A percentile compares a stretch with the other conserved stretches of the same genome.
Evolutionary conservation across 2,888 invertebrate species (phyloP).

Genomic region (Mythimna loreyi): DNA sequence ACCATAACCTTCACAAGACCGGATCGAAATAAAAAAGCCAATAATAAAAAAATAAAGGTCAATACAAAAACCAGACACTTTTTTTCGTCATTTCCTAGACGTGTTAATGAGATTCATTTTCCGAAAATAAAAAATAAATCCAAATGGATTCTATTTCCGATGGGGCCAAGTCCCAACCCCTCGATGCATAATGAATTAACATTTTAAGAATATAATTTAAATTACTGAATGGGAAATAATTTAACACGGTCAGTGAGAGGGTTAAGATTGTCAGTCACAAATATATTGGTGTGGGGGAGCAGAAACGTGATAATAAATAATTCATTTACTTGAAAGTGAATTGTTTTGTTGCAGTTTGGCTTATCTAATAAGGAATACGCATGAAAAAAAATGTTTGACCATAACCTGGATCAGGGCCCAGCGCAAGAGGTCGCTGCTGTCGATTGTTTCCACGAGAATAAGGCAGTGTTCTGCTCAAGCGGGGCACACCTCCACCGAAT

Average conservation of each 20-base stretch:
- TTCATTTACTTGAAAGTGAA: slow-evolving; percentile 65
- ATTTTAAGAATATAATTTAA: slow-evolving; percentile 85
- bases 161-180: slow-evolving; percentile 69
- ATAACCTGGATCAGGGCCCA: too few relatives aligned
- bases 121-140: slow-evolving; percentile 59
- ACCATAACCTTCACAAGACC: slow-evolving; percentile 47
- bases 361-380: too few relatives aligned
- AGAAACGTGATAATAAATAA: slow-evolving; percentile 74
- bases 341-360: not conserved
- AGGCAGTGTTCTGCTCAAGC: too few relatives aligned
- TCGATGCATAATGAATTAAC: slow-evolving; percentile 80
- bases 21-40: slow-evolving; percentile 39
- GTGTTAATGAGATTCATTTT: slow-evolving; percentile 45
- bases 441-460: too few relatives aligned
- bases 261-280: slow-evolving; percentile 84
- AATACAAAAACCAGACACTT: slow-evolving; percentile 43
- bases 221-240: slow-evolving; percentile 76
- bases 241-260: slow-evolving; percentile 81
- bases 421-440: too few relatives aligned
- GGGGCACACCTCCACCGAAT: too few relatives aligned
- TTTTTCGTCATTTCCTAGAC: slow-evolving; percentile 53
- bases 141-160: slow-evolving; percentile 70
- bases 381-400: too few relatives aligned
- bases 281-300: slow-evolving; percentile 73
- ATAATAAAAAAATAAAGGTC: slow-evolving; percentile 50